Conservation (phyloP, 2,797 vertebrate genomes). For the Eleutherodactylus coqui region DNA sequence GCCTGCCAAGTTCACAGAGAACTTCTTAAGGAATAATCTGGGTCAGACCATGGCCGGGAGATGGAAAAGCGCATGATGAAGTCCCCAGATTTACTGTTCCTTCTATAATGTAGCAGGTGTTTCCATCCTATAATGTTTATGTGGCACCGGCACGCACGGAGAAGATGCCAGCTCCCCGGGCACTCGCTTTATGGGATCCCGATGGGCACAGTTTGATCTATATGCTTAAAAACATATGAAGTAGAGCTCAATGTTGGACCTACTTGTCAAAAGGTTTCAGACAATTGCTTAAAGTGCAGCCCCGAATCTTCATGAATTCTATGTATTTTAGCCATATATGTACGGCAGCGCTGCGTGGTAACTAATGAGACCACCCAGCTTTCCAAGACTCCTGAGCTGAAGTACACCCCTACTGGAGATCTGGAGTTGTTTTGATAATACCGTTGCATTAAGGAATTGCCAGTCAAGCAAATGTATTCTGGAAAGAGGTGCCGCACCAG, state of each 20-base stretch:
- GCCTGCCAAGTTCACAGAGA: slow-evolving; percentile 41
- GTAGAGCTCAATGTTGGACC: too few relatives aligned
- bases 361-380: not conserved
- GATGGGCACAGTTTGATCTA: not conserved
- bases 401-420: too few relatives aligned
- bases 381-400: not conserved
- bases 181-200: not conserved
- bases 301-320: too few relatives aligned
- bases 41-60: slow-evolving; percentile 14
- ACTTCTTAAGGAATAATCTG: slow-evolving; percentile 1
- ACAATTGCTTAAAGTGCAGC: not conserved
- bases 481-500: not conserved
- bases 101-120: not conserved
- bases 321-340: too few relatives aligned
- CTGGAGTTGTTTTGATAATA: too few relatives aligned
- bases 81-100: not conserved
- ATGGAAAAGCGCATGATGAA: not conserved
- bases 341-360: too few relatives aligned
- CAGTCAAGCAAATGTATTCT: not conserved
- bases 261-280: not conserved
- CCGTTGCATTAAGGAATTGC: too few relatives aligned
- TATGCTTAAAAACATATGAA: too few relatives aligned
- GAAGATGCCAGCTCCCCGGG: not conserved
- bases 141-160: not conserved
- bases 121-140: not conserved